Base-by-base conservation (phyloP, 2,113 vertebrate genomes). In the Cephalopterus ornatus region DNA sequence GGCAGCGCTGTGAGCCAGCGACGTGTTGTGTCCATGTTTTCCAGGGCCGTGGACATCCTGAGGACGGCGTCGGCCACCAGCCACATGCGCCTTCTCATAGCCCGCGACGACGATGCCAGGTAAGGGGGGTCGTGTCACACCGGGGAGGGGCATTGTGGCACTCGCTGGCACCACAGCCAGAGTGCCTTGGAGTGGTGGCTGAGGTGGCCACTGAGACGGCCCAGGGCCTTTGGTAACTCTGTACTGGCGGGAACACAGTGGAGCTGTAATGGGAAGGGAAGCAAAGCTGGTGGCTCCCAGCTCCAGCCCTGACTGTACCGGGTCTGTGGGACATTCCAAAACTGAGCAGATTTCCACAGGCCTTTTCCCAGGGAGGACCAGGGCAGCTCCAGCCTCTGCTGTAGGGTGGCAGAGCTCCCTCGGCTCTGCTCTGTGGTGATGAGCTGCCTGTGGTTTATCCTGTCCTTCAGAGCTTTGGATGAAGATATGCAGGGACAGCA, bases 41-140 rank as follows among this genome's bases (percentile, higher is more conserved):
- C 2, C 95, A 99, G 99, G 96, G 99, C 99, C 1, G 98, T 99
- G 97, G 99, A 99, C 58, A 97, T 99, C 91, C 96, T 99, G 94
- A 98, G 99, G 97, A 97, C 98, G 0, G 99, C 99, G 0, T 99
- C 99, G 0, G 98, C 98, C 81, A 98, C 98, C 91, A 99, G 98
- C 97, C 98, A 98, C 96, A 99, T 99, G 99, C 98, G 98, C 44
- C 99, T 99, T 56, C 98, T 99, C 33, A 98, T 99, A 26, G 98
- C 99, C 74, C 97, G 99, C 5, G 99, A 99, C 6, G 98, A 99
- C 2, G 98, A 99, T 3, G 98, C 99, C 87, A 98, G 98, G 99
- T 99, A 92, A 97, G 98, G 49, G 41, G 13, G 11, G 5, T 28
- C 35, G 0, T 4, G 62, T 49, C 14, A 1, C 0, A 0, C 33